Conservation (phyloP, 2,797 vertebrate species). For the Arremon aurantiirostris region DNA sequence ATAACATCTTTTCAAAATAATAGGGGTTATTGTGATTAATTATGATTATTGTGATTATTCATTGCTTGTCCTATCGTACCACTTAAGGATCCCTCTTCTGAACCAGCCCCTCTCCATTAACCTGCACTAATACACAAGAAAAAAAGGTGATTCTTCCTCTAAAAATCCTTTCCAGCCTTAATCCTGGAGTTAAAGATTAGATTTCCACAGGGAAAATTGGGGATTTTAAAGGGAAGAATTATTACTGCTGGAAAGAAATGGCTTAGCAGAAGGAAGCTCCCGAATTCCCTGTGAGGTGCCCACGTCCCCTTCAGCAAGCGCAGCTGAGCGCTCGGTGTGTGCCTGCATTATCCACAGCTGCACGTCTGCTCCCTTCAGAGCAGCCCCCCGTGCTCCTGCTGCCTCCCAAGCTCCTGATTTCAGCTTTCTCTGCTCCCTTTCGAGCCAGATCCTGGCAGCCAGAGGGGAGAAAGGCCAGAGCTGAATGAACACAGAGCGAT, state of each 20-base stretch:
- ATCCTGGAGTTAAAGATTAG: background rate
- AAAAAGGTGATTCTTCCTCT: background rate
- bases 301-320: background rate
- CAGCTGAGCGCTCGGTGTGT: constrained; percentile 4
- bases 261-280: background rate
- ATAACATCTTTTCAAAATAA: background rate
- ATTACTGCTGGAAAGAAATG: background rate
- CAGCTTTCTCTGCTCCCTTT: constrained; percentile 8
- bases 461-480: constrained; percentile 40
- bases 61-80: background rate
- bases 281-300: background rate
- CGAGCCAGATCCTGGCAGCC: constrained; percentile 64
- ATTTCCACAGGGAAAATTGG: background rate
- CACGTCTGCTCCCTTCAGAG: constrained; percentile 7
- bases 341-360: background rate
- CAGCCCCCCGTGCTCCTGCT: background rate
- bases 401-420: background rate
- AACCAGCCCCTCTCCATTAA: background rate
- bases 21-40: background rate
- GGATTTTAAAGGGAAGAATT: background rate
- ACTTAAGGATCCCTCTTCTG: background rate
- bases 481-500: constrained; percentile 59
- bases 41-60: background rate
- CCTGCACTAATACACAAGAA: background rate
- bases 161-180: background rate